Percentiles rank a stretch among this genome's conserved stretches.
Conservation (phyloP, 2,888 invertebrate genomes). For the Trichacis sp. region DNA sequence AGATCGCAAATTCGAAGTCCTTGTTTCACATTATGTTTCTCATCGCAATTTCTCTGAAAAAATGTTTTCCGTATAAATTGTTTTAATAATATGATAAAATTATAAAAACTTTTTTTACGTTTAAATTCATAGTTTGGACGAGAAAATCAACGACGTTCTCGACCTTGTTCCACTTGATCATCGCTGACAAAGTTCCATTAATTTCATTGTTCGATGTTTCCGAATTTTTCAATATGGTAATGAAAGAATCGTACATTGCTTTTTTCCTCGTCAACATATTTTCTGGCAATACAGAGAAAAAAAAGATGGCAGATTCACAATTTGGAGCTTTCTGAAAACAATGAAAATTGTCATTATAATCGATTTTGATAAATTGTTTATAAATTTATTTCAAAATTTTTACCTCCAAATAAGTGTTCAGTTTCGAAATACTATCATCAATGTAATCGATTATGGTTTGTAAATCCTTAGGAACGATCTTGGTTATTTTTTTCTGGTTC, state of each 20-base stretch:
- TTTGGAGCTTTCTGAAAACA: slow-evolving; percentile 33
- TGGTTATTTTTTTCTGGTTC: not conserved
- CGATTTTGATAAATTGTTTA: not conserved
- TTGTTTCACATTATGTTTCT: not conserved
- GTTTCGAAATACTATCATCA: not conserved
- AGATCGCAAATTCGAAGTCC: not conserved
- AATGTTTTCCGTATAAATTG: too few relatives aligned
- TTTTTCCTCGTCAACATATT: slow-evolving; percentile 14
- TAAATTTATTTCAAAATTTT: not conserved
- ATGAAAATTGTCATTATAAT: not conserved
- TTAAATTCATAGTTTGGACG: slow-evolving; percentile 5
- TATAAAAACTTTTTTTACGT: too few relatives aligned
- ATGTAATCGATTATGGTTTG: not conserved
- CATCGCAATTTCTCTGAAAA: too few relatives aligned
- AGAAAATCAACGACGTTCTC: slow-evolving; percentile 27
- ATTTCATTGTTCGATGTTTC: slow-evolving; percentile 28
- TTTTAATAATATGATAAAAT: too few relatives aligned
- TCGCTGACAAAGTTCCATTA: slow-evolving; percentile 33
- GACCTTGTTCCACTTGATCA: slow-evolving; percentile 46
- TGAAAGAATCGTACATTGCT: slow-evolving; percentile 18
- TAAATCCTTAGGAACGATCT: not conserved
- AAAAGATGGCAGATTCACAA: slow-evolving; percentile 41
- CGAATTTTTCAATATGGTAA: slow-evolving; percentile 24
- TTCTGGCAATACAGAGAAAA: slow-evolving; percentile 44
- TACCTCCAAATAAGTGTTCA: too few relatives aligned